These are phyloP conservation scores for Nasonia vitripennis DNA, from an alignment of 1,140 invertebrate genomes.

Conservation along the genomic window DNA sequence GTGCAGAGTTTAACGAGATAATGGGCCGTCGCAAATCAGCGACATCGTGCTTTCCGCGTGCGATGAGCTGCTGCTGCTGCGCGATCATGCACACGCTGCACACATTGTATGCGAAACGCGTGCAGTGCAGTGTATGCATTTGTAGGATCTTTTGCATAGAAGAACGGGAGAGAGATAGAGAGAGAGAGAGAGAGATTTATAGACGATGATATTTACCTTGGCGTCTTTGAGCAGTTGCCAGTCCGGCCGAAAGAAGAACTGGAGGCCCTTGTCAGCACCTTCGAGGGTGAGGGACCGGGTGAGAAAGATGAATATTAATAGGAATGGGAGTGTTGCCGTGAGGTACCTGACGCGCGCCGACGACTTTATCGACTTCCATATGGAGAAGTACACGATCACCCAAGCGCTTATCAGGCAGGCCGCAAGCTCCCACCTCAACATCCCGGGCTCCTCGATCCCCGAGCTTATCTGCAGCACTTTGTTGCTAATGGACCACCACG, in stretches of 20 bases:
- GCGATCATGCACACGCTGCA: neutral
- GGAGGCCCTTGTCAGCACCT: constrained; percentile 85
- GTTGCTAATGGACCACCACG: constrained; percentile 77
- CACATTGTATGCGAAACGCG: neutral
- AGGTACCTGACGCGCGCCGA: constrained; percentile 89
- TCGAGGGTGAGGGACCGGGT: constrained; percentile 87
- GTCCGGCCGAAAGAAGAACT: constrained; percentile 91
- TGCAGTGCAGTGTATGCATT: too few relatives aligned
- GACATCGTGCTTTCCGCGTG: constrained; percentile 33
- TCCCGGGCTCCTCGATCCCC: constrained; percentile 88
- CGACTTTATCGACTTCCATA: constrained; percentile 94
- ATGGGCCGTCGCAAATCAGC: constrained; percentile 41
- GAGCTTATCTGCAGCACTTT: constrained; percentile 88
- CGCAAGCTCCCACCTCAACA: constrained; percentile 89
- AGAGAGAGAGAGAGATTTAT: neutral
- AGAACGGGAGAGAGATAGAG: too few relatives aligned
- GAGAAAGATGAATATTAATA: constrained; percentile 88
- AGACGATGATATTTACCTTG: constrained; percentile 76
- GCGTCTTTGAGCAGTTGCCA: constrained; percentile 89
- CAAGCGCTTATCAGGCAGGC: constrained; percentile 90
- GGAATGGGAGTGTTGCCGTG: constrained; percentile 89
- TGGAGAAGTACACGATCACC: constrained; percentile 93
- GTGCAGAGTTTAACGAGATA: constrained; percentile 50
- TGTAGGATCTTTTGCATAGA: too few relatives aligned
- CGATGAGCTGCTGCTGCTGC: neutral